Evolutionary conservation across 1,140 invertebrate genomes (phyloP), one percentile per base, ranked within the genome.

Genomic region (Diabrotica undecimpunctata): DNA sequence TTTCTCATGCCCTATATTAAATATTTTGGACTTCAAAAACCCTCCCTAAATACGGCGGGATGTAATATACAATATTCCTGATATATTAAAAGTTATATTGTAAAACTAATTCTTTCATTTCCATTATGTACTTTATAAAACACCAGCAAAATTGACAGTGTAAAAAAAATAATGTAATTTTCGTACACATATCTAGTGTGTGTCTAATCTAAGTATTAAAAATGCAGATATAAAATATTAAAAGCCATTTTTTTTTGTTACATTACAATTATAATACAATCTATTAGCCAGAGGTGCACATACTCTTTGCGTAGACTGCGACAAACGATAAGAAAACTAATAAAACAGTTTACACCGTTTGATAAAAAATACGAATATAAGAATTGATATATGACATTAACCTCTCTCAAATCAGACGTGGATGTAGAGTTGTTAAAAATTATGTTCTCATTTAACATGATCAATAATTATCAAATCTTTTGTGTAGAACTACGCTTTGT

Each of bases 111-210:
- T 51, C 50, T 66, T 61, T 62, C 60, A 52, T 55, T 52, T 62
- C 54, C 54, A 39, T 63, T 50, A 62, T 64, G 66, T 39, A 63
- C 54, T 67, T 62, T 66, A 71, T 66, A 70, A 71, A 74, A 74
- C 65, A 75, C 70, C 73, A 75, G 73, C 72, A 75, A 75, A 75
- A 73, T 72, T 75, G 72, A 74, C 73, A 71, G 69, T 75, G 70
- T 75, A 74, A 75, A 72, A 73, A 75, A 70, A 70, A 70, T 70
- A 74, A 60, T 60, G 66, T 65, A 58, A 62, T 67, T 70, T n/a
- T 70, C 65, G 68, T 71, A 69, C 67, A 72, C 69, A 68, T 62
- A 46, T 46, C 8, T 46, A n/a, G n/a, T 8, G 8, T 46, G 41
- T 46, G 41, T 46, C 41, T 46, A n/a, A 46, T 10, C 25, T 25